Evolutionary conservation across 2,888 invertebrate genomes (phyloP).

Genomic region (Pemphredon lugubris): DNA sequence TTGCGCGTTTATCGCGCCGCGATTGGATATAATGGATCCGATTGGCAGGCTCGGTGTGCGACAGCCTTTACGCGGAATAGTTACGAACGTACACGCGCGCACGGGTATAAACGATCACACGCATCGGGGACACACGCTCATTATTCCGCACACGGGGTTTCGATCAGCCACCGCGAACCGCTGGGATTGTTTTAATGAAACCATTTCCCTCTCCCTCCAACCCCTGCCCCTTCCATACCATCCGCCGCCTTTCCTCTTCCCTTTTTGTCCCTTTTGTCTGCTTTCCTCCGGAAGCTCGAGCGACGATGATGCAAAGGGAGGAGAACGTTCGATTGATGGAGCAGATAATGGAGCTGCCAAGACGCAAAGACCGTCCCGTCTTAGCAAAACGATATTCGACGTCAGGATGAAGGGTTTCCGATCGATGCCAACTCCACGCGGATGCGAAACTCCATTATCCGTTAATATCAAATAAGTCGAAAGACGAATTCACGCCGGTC

Average conservation of each 20-base stretch:
- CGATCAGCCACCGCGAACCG: constrained; percentile 66
- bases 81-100: background rate
- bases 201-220: constrained; percentile 62
- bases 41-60: too few species aligned
- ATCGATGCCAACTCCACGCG: constrained; percentile 54
- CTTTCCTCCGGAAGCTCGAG: background rate
- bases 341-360: constrained; percentile 67
- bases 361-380: constrained; percentile 58
- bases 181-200: constrained; percentile 74
- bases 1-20: too few species aligned
- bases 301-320: constrained; percentile 49
- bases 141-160: constrained; percentile 70
- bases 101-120: constrained; percentile 8
- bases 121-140: constrained; percentile 58
- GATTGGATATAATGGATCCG: too few species aligned
- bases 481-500: too few species aligned
- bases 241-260: constrained; percentile 39
- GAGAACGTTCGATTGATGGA: constrained; percentile 65
- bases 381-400: constrained; percentile 50
- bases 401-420: constrained; percentile 27
- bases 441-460: constrained; percentile 42
- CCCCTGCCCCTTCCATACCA: constrained; percentile 15
- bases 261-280: background rate
- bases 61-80: background rate
- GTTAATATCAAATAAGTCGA: too few species aligned